phyloP scores from a whole-genome alignment of 2,888 invertebrate genomes.

The Ctena decussata region DNA sequence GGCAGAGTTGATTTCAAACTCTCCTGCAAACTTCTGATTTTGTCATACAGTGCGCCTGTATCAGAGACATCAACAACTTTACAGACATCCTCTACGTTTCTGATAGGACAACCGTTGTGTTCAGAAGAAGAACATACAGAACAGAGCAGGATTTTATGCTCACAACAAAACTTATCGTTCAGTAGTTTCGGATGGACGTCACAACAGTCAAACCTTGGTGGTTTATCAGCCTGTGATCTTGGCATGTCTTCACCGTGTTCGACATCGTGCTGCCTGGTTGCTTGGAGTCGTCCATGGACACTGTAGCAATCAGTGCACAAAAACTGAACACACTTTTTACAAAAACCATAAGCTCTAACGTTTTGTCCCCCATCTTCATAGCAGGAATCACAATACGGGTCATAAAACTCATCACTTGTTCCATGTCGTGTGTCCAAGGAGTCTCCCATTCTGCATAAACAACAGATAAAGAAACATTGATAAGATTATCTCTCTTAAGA shows the following conservation, averaged over 20 bases:
- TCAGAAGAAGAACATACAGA: background rate
- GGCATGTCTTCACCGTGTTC: background rate
- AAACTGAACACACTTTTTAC: background rate
- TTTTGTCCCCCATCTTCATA: background rate
- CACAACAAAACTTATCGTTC: background rate
- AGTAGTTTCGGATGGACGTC: background rate
- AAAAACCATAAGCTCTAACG: background rate
- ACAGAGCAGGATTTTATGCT: background rate
- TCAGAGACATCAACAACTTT: background rate
- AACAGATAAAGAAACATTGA: no score
- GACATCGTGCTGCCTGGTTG: background rate
- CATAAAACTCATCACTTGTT: background rate
- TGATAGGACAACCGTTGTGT: background rate
- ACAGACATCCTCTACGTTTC: background rate
- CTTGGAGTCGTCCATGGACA: background rate
- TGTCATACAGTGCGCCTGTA: background rate
- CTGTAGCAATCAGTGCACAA: background rate
- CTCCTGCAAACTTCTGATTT: background rate
- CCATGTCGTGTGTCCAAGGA: no score
- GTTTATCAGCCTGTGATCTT: background rate
- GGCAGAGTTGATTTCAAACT: background rate
- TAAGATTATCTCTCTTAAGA: no score
- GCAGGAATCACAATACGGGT: background rate
- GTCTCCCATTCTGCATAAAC: no score
- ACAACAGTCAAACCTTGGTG: background rate